Percentiles rank a stretch among this genome's conserved stretches.
phyloP scores from a whole-genome alignment of 2,888 invertebrate genomes.

The Orchestes rusci region DNA sequence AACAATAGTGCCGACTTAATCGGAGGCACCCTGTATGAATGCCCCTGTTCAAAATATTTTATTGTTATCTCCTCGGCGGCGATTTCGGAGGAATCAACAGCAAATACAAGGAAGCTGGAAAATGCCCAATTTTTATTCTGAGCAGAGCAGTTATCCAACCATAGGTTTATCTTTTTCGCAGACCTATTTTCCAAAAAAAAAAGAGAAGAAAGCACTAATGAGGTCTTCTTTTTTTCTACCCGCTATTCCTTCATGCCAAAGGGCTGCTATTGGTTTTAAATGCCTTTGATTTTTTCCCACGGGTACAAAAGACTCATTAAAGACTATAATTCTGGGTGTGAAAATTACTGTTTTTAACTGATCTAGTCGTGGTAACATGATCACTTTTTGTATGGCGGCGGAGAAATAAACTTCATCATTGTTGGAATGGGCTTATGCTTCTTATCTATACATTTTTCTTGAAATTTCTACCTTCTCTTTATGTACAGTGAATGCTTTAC shows the following conservation, averaged over 20 bases:
- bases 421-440: too few relatives aligned
- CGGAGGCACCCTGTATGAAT: too few relatives aligned
- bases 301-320: constrained; percentile 23
- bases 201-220: constrained; percentile 19
- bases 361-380: constrained; percentile 19
- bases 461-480: constrained; percentile 6
- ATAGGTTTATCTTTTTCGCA: constrained; percentile 18
- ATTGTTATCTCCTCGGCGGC: too few relatives aligned
- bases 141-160: constrained; percentile 25
- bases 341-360: constrained; percentile 15
- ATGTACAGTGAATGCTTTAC: constrained; percentile 5
- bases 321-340: constrained; percentile 12
- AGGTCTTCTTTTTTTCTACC: constrained; percentile 28
- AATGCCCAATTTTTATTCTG: constrained; percentile 27
- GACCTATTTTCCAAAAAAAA: constrained; percentile 16
- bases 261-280: constrained; percentile 13
- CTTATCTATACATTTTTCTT: constrained; percentile 4
- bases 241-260: constrained; percentile 24
- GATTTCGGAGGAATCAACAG: too few relatives aligned
- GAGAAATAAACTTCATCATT: constrained; percentile 2
- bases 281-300: constrained; percentile 10
- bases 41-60: too few relatives aligned
- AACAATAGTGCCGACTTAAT: too few relatives aligned
- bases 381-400: constrained; percentile 14
- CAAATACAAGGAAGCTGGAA: too few relatives aligned